These are phyloP conservation scores for Lethrus apterus DNA, from an alignment of 1,140 invertebrate species.

Conservation along the genomic window DNA sequence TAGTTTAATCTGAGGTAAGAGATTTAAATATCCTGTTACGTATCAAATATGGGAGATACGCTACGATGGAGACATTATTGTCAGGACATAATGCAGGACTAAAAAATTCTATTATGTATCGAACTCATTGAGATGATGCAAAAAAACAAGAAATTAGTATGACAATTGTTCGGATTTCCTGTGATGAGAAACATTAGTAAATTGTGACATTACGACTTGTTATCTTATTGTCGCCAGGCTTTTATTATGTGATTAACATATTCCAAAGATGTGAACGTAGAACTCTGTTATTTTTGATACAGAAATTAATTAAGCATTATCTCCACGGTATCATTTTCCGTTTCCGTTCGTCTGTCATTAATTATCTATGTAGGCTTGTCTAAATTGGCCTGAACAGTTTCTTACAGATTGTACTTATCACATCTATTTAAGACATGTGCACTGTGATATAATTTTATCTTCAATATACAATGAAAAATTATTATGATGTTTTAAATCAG, in stretches of 20 bases:
- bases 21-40: conserved; percentile 25
- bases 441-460: not conserved
- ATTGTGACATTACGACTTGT: not conserved
- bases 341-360: conserved; percentile 23
- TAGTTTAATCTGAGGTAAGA: conserved; percentile 24
- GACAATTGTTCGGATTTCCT: conserved; percentile 6
- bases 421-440: not conserved
- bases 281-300: conserved; percentile 1
- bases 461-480: not conserved
- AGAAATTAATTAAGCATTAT: conserved; percentile 15
- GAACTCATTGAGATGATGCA: not conserved
- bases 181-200: not conserved
- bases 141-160: conserved; percentile 6
- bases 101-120: not conserved
- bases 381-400: conserved; percentile 12
- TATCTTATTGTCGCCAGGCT: not conserved
- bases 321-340: conserved; percentile 21
- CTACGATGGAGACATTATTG: conserved; percentile 24
- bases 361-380: conserved; percentile 14
- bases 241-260: not conserved
- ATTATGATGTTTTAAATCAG: not conserved
- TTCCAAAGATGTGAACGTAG: not conserved
- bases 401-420: conserved; percentile 15
- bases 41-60: conserved; percentile 20
- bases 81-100: conserved; percentile 8